Percentiles rank a stretch among this genome's conserved stretches.
Conservation (phyloP, 2,113 vertebrate species). For the Leptobrachium leishanense region DNA sequence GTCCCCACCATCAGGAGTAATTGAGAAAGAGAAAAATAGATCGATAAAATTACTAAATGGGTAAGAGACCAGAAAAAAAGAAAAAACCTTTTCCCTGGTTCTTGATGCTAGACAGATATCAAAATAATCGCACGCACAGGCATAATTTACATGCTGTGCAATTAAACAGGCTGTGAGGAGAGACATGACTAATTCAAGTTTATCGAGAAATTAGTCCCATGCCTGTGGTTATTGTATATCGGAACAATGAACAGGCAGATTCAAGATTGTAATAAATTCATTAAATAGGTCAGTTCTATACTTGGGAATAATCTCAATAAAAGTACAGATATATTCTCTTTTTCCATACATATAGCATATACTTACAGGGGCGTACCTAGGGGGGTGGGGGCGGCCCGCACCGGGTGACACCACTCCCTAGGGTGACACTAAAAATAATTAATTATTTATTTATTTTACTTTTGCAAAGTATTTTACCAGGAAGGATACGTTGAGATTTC, state of each 20-base stretch:
- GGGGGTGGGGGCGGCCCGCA: too few species aligned
- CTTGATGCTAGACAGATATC: conserved; percentile 19
- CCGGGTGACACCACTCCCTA: too few species aligned
- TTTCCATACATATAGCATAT: too few species aligned
- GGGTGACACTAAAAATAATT: too few species aligned
- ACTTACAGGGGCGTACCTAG: too few species aligned
- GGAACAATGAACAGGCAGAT: conserved; percentile 1
- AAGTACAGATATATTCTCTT: too few species aligned
- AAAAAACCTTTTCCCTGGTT: conserved; percentile 9
- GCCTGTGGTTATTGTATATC: neutral
- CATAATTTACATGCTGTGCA: conserved; percentile 12
- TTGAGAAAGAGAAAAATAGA: conserved; percentile 6
- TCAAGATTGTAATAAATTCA: neutral
- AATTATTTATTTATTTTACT: too few species aligned
- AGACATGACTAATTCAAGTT: conserved; percentile 17
- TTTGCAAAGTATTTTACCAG: too few species aligned
- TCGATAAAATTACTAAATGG: neutral
- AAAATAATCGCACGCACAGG: neutral
- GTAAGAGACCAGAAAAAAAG: neutral
- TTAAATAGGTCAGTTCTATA: conserved; percentile 11
- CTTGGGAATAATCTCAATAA: too few species aligned
- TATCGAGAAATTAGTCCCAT: conserved; percentile 22
- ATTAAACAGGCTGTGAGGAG: conserved; percentile 16
- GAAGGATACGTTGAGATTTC: too few species aligned
- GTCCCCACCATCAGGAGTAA: neutral